phyloP scores from a whole-genome alignment of 1,140 invertebrate species.

The Bombus waltoni region DNA sequence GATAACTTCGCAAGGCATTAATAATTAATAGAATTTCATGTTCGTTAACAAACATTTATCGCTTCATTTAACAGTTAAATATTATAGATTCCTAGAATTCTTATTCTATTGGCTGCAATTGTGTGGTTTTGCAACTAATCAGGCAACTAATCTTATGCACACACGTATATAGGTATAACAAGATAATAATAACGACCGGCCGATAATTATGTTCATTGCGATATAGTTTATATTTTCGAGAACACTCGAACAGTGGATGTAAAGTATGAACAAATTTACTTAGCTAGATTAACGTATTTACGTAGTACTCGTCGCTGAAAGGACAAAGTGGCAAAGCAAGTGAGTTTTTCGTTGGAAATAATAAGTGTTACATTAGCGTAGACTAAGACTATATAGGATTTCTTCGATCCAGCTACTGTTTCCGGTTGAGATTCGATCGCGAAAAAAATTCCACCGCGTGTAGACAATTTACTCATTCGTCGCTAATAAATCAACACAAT shows the following conservation, averaged over 20 bases:
- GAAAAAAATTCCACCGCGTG: not conserved
- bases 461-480: conserved; percentile 44
- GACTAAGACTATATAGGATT: not conserved
- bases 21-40: too few species aligned
- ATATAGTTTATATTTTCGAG: not conserved
- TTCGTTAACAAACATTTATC: too few species aligned
- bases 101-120: not conserved
- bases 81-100: not conserved
- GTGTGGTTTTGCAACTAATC: not conserved
- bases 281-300: not conserved
- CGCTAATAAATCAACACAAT: conserved; percentile 52
- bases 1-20: too few species aligned
- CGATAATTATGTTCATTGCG: not conserved
- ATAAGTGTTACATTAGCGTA: not conserved
- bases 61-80: too few species aligned
- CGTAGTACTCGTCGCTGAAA: too few species aligned
- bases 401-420: not conserved
- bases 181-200: not conserved
- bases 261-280: not conserved
- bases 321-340: too few species aligned
- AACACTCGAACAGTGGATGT: too few species aligned
- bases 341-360: not conserved
- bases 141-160: not conserved
- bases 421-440: not conserved
- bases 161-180: not conserved